Conservation (phyloP, 2,797 vertebrate genomes). For the Tadarida brasiliensis region DNA sequence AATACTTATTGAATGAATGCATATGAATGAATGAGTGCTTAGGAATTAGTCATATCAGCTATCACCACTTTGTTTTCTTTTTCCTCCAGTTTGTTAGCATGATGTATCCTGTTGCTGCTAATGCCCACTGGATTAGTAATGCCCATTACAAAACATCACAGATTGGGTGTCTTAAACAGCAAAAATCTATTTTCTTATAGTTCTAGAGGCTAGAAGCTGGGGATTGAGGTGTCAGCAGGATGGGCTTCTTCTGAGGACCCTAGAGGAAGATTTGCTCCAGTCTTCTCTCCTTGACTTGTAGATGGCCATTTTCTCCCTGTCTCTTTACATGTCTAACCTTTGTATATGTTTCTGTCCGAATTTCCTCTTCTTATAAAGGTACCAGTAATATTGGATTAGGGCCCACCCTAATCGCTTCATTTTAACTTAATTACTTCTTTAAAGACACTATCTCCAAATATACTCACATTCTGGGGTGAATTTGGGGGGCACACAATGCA, state of each 20-base stretch:
- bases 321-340: no score
- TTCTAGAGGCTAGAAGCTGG: background rate
- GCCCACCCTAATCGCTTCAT: background rate
- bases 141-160: background rate
- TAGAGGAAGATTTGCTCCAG: background rate
- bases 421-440: constrained; percentile 3
- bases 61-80: background rate
- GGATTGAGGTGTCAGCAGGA: background rate
- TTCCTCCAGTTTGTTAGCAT: background rate
- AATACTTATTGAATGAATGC: background rate
- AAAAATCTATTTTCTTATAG: background rate
- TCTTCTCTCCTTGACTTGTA: background rate
- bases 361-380: background rate
- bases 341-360: no score
- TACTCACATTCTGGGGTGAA: background rate
- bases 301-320: no score
- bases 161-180: background rate
- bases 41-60: background rate
- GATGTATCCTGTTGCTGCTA: background rate
- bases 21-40: background rate
- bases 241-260: background rate
- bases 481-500: background rate
- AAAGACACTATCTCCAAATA: background rate
- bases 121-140: background rate
- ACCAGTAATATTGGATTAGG: background rate